Evolutionary conservation across 1,140 invertebrate genomes (phyloP).

Genomic region (Drosophila sechellia): DNA sequence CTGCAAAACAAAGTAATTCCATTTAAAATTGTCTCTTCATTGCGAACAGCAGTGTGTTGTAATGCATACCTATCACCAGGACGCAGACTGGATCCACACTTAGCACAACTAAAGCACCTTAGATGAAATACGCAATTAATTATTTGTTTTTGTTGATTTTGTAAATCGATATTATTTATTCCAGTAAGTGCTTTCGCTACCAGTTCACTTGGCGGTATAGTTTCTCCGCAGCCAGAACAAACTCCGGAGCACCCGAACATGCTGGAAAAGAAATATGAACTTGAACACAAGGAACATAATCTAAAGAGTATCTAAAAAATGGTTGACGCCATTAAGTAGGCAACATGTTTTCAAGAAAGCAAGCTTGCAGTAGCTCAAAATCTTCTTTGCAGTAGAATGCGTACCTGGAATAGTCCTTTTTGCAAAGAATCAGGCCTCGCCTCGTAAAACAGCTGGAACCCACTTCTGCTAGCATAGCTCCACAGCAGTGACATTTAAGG

Average conservation of each 20-base stretch:
- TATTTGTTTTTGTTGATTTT: constrained; percentile 83
- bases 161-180: constrained; percentile 85
- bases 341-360: too few species aligned
- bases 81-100: constrained; percentile 93
- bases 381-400: too few species aligned
- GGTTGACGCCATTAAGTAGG: too few species aligned
- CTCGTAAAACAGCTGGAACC: constrained; percentile 95
- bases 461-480: constrained; percentile 93
- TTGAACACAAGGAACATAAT: background rate
- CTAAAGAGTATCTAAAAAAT: too few species aligned
- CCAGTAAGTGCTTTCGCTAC: constrained; percentile 91
- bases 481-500: constrained; percentile 96
- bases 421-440: constrained; percentile 96
- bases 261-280: constrained; percentile 87
- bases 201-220: constrained; percentile 95
- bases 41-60: background rate
- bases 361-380: too few species aligned
- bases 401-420: constrained; percentile 96
- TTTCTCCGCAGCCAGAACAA: constrained; percentile 94
- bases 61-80: constrained; percentile 91
- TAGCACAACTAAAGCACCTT: constrained; percentile 97
- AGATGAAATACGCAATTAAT: constrained; percentile 92
- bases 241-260: constrained; percentile 94
- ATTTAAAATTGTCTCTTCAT: background rate
- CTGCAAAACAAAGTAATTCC: constrained; percentile 81